Evolutionary conservation across 2,113 vertebrate genomes (phyloP).

Genomic region (Litocranius walleri): DNA sequence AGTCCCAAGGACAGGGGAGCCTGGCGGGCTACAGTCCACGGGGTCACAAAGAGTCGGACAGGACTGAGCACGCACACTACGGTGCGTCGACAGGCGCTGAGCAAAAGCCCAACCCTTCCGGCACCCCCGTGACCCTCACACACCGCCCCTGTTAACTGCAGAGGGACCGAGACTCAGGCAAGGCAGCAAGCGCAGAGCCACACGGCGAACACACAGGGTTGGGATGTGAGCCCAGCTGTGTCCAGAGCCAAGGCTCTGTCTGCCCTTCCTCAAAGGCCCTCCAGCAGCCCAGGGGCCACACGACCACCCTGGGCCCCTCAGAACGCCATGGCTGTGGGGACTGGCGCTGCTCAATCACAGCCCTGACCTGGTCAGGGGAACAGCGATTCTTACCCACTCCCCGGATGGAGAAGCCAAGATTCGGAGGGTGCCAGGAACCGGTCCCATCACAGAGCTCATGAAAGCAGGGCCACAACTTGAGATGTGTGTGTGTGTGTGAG

Average conservation of each 20-base stretch:
- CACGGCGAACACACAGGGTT: neutral
- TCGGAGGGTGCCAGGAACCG: neutral
- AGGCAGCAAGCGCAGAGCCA: neutral
- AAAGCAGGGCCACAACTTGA: neutral
- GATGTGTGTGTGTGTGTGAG: too few species aligned
- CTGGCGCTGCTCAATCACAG: neutral
- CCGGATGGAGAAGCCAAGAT: neutral
- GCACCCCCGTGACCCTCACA: fast-evolving
- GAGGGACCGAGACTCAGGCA: neutral
- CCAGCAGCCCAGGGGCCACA: neutral
- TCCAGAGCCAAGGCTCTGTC: neutral
- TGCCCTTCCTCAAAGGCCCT: neutral
- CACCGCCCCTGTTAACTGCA: fast-evolving
- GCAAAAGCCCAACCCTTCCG: fast-evolving
- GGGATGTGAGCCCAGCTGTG: neutral
- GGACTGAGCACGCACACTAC: neutral
- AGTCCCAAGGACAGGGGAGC: neutral
- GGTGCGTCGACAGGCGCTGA: fast-evolving
- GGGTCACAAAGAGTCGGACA: neutral
- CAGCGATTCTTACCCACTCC: neutral
- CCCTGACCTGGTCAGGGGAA: neutral
- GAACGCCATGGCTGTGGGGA: fast-evolving
- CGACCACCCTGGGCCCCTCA: neutral
- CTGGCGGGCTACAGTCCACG: neutral
- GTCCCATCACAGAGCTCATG: neutral